A percentile compares a stretch with the other conserved stretches of the same genome.
phyloP scores from a whole-genome alignment of 2,113 vertebrate genomes.

The Procavia capensis region DNA sequence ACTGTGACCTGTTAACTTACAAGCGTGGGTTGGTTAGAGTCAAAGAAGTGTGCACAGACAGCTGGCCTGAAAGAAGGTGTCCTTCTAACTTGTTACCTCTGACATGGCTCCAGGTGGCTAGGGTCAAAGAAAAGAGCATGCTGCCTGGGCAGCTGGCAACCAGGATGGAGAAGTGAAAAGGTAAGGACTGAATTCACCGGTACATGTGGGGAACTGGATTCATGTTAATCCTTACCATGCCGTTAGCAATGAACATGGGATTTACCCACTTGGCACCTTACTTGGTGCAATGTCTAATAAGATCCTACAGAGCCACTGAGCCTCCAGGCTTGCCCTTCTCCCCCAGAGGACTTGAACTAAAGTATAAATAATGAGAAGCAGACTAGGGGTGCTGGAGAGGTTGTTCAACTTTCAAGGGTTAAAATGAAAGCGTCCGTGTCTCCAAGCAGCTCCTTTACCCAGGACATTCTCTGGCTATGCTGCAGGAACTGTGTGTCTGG shows the following conservation, averaged over 20 bases:
- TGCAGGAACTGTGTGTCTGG: not conserved
- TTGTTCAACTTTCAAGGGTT: not conserved
- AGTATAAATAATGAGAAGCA: not conserved
- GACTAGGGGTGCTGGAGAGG: no score
- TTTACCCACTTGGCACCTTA: not conserved
- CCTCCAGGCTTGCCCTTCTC: not conserved
- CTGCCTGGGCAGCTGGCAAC: not conserved
- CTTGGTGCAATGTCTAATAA: not conserved
- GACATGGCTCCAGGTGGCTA: not conserved
- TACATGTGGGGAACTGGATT: not conserved
- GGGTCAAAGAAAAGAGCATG: not conserved
- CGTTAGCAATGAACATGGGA: not conserved
- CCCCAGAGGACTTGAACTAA: no score
- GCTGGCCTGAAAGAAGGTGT: not conserved
- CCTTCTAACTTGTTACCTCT: not conserved
- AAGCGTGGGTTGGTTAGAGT: not conserved
- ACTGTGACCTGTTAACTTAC: not conserved
- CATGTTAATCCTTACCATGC: not conserved
- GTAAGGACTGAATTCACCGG: not conserved
- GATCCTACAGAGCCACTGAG: accelerated
- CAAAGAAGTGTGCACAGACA: not conserved
- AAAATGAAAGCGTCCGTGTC: not conserved
- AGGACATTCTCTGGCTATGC: accelerated
- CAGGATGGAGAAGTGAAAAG: not conserved
- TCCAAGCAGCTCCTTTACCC: not conserved